Base-by-base conservation (phyloP, 2,888 invertebrate species). In the Hemithea aestivaria region DNA sequence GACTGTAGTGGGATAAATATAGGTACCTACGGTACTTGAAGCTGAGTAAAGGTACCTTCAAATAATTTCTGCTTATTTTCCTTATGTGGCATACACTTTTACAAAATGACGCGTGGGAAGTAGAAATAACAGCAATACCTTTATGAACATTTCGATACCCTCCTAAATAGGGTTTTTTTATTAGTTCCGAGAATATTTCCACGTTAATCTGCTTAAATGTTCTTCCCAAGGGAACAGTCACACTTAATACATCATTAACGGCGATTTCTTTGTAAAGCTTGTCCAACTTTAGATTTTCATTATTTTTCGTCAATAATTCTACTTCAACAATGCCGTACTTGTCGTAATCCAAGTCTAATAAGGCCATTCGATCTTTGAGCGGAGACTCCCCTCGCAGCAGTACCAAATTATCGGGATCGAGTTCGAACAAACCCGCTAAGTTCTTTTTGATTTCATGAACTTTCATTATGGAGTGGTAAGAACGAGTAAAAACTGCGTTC, bases 161-260 rank as follows among this genome's bases (percentile, higher is more conserved):
- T 32, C 96, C 95, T 51, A 93, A 75, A 78, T 91, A 94, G 0
- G 95, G 94, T 65, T 96, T 96, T 24, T 85, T 65, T 22, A 92
- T 91, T 0, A 69, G 70, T 11, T 77, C 70, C 6, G 69, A 75
- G 51, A 84, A 85, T 61, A 88, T 71, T 69, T 88, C 88, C 7
- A 88, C 88, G 51, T 84, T 88, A 6, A 88, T 62, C 53, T 80
- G 74, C 49, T 79, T 85, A 1, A 73, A 22, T 1, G 70, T 73
- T 32, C 51, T 61, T 2, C 85, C 88, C 43, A 77, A 74, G 0
- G 81, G 83, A 10, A 88, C 79, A 39, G 67, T 67, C 2, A 88
- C 84, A 8, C 75, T 78, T 33, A 88, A 48, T n/a, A 88, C 73
- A 53, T 88, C 88, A 39, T 79, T 77, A 1, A 76, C 44, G 0